Evolutionary conservation across 2,888 invertebrate genomes (phyloP).

Genomic region (Acanthopleura granulata): DNA sequence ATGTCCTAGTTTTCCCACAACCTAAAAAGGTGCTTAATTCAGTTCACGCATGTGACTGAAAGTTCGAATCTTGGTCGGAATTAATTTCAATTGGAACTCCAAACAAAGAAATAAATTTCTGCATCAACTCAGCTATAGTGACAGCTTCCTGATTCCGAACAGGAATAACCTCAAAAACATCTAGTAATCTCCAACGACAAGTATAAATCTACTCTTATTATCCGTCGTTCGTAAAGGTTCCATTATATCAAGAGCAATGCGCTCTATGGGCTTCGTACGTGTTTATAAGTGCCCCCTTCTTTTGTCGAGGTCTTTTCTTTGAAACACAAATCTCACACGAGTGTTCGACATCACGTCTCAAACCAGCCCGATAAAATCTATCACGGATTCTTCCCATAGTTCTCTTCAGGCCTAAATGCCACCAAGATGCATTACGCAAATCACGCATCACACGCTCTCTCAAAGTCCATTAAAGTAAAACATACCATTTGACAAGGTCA

Average conservation of each 20-base stretch:
- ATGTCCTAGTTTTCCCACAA: constrained; percentile 33
- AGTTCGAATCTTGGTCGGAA: constrained; percentile 31
- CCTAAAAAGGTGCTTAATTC: constrained; percentile 34
- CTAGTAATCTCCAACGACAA: constrained; percentile 31
- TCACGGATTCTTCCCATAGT: constrained; percentile 3
- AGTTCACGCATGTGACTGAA: constrained; percentile 31
- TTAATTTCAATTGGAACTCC: constrained; percentile 32
- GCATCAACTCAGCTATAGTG: constrained; percentile 35
- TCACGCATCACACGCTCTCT: not conserved
- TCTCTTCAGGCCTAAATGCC: constrained; percentile 18
- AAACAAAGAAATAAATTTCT: constrained; percentile 27
- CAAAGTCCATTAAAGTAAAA: not conserved
- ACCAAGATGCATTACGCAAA: constrained; percentile 17
- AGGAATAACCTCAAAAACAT: constrained; percentile 28
- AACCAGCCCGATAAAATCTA: constrained; percentile 20
- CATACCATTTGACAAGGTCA: not conserved
- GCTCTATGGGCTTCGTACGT: constrained; percentile 21
- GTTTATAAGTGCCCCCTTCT: constrained; percentile 13
- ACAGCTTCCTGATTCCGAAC: constrained; percentile 31
- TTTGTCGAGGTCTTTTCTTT: constrained; percentile 20
- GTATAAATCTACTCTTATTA: constrained; percentile 25
- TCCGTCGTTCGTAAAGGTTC: constrained; percentile 23
- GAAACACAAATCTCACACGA: constrained; percentile 28
- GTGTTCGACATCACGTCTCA: constrained; percentile 24
- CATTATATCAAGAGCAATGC: no score